phyloP scores from a whole-genome alignment of 2,888 invertebrate species.

The Diploptera punctata region DNA sequence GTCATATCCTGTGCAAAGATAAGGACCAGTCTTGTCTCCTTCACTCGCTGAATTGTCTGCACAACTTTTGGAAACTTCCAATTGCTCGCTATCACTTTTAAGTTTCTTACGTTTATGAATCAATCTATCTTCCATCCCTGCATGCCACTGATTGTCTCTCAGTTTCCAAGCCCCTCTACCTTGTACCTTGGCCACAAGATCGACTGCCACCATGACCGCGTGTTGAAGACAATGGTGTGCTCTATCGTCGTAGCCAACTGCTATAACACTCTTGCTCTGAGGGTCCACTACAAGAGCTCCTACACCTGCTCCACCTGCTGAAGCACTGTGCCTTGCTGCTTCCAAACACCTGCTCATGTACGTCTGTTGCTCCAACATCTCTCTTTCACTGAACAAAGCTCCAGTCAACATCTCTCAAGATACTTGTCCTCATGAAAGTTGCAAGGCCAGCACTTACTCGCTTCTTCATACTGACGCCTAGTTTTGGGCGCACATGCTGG shows the following conservation, averaged over 20 bases:
- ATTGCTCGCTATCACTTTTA: too few species aligned
- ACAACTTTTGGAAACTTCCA: too few species aligned
- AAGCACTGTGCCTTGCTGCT: constrained; percentile 48
- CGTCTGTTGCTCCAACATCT: constrained; percentile 62
- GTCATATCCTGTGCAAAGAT: constrained; percentile 88
- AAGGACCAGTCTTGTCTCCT: constrained; percentile 51
- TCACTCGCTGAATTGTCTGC: too few species aligned
- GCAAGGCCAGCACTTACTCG: constrained; percentile 75
- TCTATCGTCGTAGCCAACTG: constrained; percentile 66
- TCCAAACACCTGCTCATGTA: constrained; percentile 67
- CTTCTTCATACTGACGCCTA: constrained; percentile 68
- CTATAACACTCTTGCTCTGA: constrained; percentile 63
- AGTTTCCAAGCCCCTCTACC: constrained; percentile 74
- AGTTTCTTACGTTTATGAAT: too few species aligned
- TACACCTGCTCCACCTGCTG: constrained; percentile 36
- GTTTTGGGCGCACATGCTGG: constrained; percentile 68
- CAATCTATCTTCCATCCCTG: background rate
- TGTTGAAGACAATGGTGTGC: constrained; percentile 77
- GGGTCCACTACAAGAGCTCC: constrained; percentile 81
- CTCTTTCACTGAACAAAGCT: constrained; percentile 62
- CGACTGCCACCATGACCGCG: constrained; percentile 83
- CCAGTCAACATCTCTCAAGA: constrained; percentile 70
- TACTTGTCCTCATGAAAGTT: constrained; percentile 83
- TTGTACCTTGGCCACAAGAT: constrained; percentile 83
- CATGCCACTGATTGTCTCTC: background rate